Evolutionary conservation across 1,140 invertebrate species (phyloP), one percentile per base, ranked within the genome.

Genomic region (Phocides pigmalion): DNA sequence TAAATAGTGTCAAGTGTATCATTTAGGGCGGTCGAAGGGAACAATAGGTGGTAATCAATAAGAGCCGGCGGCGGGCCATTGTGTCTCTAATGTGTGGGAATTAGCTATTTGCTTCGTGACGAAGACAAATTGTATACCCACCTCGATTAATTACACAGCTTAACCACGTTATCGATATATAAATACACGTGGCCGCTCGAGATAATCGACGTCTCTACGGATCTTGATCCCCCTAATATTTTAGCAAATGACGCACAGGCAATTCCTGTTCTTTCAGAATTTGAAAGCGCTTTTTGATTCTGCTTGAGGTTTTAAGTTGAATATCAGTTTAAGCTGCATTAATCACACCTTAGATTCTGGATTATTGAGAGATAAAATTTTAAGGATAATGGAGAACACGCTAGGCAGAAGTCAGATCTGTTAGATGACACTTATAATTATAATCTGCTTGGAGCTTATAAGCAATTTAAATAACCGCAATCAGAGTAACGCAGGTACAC

Each of bases 81-180:
- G 86, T 89, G 80, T 78, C 76, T 76, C 79, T 87, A 89, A 87
- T 85, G 84, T 88, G 83, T 79, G 79, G 81, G 83, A 86, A 89
- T 87, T 87, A 87, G 82, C 84, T 86, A 80, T 87, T 89, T 87
- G 79, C 82, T 81, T 66, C 77, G 64, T 80, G 86, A 89, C 86
- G 84, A 87, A 89, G 86, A 89, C 82, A 89, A 89, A 89, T 89
- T 89, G 80, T 84, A 83, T 75, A 71, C 65, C 66, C 62, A 70
- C 77, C 79, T 82, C 80, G 79, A 89, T 87, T 89, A 89, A 87
- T 89, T 87, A 86, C 80, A 73, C 63, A 68, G 79, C 81, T 82
- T 87, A 87, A 87, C 83, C 78, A 76, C 56, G 74, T 76, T 88
- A 80, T 83, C 81, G 74, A 85, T 85, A 82, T 77, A 65, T 61